Percentiles rank a stretch among this genome's conserved stretches.
These are phyloP conservation scores for Tetrapedia diversipes DNA, from an alignment of 2,888 invertebrate species.

Conservation along the genomic window DNA sequence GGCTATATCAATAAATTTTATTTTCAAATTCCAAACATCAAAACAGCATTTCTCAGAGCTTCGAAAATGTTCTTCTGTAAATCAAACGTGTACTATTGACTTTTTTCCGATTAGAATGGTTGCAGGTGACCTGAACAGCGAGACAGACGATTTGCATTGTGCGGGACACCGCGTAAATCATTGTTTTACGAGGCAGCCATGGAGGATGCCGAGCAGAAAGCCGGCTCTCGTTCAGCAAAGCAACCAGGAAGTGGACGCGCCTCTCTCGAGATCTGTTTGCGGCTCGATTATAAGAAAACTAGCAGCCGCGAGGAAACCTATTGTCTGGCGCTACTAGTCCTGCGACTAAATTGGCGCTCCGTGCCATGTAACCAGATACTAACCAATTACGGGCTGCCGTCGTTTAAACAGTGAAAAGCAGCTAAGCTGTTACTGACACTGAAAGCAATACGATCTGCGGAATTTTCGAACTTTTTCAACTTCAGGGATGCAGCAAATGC, in stretches of 20 bases:
- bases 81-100: not conserved
- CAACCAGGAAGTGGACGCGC: conserved; percentile 49
- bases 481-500: too few species aligned
- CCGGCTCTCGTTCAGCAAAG: conserved; percentile 26
- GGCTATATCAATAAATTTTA: not conserved
- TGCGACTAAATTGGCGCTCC: conserved; percentile 45
- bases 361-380: conserved; percentile 35
- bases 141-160: not conserved
- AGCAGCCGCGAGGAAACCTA: conserved; percentile 40
- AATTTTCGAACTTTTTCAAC: too few species aligned
- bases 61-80: not conserved
- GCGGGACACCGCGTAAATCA: conserved; percentile 17
- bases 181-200: conserved; percentile 24
- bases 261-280: conserved; percentile 36
- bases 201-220: conserved; percentile 32
- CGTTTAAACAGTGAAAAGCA: not conserved
- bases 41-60: too few species aligned
- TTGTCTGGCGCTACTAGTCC: conserved; percentile 33
- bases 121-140: not conserved
- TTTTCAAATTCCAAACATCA: not conserved
- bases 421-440: not conserved
- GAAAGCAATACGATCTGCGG: too few species aligned
- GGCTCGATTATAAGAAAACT: conserved; percentile 49
- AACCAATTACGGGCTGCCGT: conserved; percentile 39
- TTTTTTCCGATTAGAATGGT: not conserved